Percentiles rank a stretch among this genome's conserved stretches.
These are phyloP conservation scores for Meta bourneti DNA, from an alignment of 2,888 invertebrate species.

Conservation along the genomic window DNA sequence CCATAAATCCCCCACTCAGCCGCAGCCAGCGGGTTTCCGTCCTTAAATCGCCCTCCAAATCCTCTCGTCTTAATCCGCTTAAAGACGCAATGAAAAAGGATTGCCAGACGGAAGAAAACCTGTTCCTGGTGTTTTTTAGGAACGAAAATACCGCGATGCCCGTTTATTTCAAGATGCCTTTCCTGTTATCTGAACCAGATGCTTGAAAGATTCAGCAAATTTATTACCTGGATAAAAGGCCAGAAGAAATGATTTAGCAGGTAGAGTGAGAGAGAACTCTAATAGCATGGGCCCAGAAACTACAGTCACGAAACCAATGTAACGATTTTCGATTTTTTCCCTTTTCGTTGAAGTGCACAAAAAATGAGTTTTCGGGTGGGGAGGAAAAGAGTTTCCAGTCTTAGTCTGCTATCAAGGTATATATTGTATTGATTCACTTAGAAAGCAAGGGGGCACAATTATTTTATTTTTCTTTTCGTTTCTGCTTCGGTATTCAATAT, in stretches of 20 bases:
- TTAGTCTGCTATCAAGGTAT: constrained; percentile 4
- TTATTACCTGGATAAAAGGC: constrained; percentile 66
- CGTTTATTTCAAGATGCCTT: constrained; percentile 44
- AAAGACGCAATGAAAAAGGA: neutral
- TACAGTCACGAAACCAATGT: constrained; percentile 63
- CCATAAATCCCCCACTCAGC: neutral
- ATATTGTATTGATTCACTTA: constrained; percentile 64
- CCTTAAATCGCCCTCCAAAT: constrained; percentile 5
- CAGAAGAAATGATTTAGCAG: constrained; percentile 63
- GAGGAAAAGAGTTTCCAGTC: constrained; percentile 45
- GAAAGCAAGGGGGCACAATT: constrained; percentile 23
- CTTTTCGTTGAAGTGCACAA: constrained; percentile 38
- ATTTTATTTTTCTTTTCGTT: constrained; percentile 31
- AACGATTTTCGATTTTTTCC: constrained; percentile 73
- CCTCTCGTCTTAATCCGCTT: constrained; percentile 19
- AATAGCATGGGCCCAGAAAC: constrained; percentile 56
- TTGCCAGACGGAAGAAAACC: constrained; percentile 6
- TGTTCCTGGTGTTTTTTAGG: neutral
- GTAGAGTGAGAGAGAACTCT: constrained; percentile 53
- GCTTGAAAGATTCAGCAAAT: constrained; percentile 56
- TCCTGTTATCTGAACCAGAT: constrained; percentile 51
- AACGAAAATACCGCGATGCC: neutral
- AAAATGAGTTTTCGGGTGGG: constrained; percentile 31
- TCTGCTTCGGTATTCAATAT: constrained; percentile 53
- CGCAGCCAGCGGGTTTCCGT: neutral